These are phyloP conservation scores for Hyphantria cunea DNA, from an alignment of 1,140 invertebrate species.

Conservation along the genomic window DNA sequence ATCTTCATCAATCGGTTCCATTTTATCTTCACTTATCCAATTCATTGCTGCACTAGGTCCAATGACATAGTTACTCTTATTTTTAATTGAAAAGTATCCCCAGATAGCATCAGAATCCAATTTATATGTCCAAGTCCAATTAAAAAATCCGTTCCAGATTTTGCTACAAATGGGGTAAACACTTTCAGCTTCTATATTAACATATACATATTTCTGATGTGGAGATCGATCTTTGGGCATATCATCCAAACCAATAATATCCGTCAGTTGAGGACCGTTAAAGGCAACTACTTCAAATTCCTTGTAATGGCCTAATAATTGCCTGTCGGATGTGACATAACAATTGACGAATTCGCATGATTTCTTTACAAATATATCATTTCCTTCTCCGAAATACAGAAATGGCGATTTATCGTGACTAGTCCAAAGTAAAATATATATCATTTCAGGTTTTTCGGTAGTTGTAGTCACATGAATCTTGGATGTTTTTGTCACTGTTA, in stretches of 20 bases:
- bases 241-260: slow-evolving; percentile 23
- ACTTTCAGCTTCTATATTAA: slow-evolving; percentile 49
- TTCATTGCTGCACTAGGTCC: slow-evolving; percentile 53
- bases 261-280: slow-evolving; percentile 45
- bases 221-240: slow-evolving; percentile 32
- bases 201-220: slow-evolving; percentile 54
- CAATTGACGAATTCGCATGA: slow-evolving; percentile 52
- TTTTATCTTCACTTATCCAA: slow-evolving; percentile 48
- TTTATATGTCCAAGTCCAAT: slow-evolving; percentile 86
- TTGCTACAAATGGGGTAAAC: slow-evolving; percentile 47
- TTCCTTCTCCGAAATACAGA: slow-evolving; percentile 47
- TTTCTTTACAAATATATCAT: slow-evolving; percentile 41
- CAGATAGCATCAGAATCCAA: slow-evolving; percentile 85
- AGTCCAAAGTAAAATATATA: slow-evolving; percentile 57
- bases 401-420: slow-evolving; percentile 41
- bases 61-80: slow-evolving; percentile 48
- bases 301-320: slow-evolving; percentile 38
- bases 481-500: not conserved
- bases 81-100: slow-evolving; percentile 70
- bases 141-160: slow-evolving; percentile 75
- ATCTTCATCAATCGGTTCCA: slow-evolving; percentile 48
- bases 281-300: slow-evolving; percentile 51
- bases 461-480: not conserved
- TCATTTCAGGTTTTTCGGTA: slow-evolving; percentile 6
- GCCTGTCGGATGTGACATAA: slow-evolving; percentile 47